Percentiles rank a stretch among this genome's conserved stretches.
Conservation (phyloP, 2,888 invertebrate genomes). For the Cheilosia urbana region DNA sequence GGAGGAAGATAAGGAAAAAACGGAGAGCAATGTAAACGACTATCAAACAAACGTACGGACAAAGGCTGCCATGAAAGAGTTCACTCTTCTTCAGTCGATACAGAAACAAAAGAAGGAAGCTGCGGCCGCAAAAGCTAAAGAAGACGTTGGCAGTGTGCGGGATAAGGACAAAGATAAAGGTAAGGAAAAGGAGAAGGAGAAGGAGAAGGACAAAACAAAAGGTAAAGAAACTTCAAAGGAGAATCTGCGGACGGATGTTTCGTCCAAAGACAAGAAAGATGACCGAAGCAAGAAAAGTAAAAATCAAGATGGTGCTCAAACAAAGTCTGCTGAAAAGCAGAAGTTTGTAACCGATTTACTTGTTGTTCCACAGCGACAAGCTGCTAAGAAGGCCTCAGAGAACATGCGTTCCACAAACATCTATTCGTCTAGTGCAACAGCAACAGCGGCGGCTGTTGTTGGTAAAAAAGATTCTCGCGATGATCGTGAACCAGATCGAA, state of each 20-base stretch:
- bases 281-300: conserved; percentile 59
- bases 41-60: conserved; percentile 89
- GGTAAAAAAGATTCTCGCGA: conserved; percentile 65
- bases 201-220: conserved; percentile 40
- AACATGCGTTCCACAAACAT: conserved; percentile 90
- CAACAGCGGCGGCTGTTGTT: conserved; percentile 22
- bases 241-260: conserved; percentile 18
- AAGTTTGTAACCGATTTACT: conserved; percentile 88
- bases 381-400: conserved; percentile 95
- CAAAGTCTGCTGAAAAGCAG: conserved; percentile 60
- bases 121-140: conserved; percentile 77
- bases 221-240: conserved; percentile 48
- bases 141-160: conserved; percentile 24
- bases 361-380: conserved; percentile 95
- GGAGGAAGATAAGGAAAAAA: conserved; percentile 80
- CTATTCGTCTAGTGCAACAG: conserved; percentile 70
- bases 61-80: conserved; percentile 94
- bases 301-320: conserved; percentile 25
- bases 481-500: conserved; percentile 66
- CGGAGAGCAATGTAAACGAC: conserved; percentile 88
- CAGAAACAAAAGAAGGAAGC: conserved; percentile 78
- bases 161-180: conserved; percentile 55
- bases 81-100: conserved; percentile 85
- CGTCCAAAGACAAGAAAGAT: conserved; percentile 64
- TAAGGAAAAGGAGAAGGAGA: conserved; percentile 57